Conservation (phyloP, 1,140 invertebrate genomes). For the Bombus soroeensis region DNA sequence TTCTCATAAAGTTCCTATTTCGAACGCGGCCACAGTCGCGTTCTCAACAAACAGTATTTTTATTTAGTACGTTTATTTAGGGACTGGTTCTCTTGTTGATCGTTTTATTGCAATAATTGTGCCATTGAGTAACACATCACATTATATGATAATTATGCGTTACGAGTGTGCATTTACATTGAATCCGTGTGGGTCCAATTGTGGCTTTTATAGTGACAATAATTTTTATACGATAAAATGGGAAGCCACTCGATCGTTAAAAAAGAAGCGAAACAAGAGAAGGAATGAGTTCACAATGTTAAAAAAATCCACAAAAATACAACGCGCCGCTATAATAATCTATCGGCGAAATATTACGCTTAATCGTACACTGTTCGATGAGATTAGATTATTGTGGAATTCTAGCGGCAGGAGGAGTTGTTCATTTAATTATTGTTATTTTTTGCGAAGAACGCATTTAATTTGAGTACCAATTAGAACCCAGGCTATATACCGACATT, state of each 20-base stretch:
- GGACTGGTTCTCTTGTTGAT: conserved; percentile 64
- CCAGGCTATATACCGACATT: conserved; percentile 57
- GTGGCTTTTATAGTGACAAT: conserved; percentile 70
- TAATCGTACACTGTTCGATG: conserved; percentile 67
- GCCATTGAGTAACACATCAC: conserved; percentile 47
- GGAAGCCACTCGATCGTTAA: conserved; percentile 42
- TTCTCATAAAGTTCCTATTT: conserved; percentile 60
- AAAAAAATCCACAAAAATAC: conserved; percentile 44
- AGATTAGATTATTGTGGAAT: conserved; percentile 62
- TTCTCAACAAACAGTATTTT: conserved; percentile 61
- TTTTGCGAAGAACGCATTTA: conserved; percentile 38
- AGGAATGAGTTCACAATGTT: conserved; percentile 44
- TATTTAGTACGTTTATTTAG: conserved; percentile 68
- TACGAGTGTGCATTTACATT: conserved; percentile 56
- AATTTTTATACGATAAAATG: conserved; percentile 64
- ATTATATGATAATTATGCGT: conserved; percentile 49
- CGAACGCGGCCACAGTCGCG: conserved; percentile 54
- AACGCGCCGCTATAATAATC: conserved; percentile 52
- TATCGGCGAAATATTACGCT: conserved; percentile 62
- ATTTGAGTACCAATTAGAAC: conserved; percentile 44
- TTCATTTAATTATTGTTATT: conserved; percentile 63
- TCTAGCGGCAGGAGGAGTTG: conserved; percentile 47
- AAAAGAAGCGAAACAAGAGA: neutral
- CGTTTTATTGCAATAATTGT: conserved; percentile 65
- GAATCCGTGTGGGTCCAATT: conserved; percentile 56